Base-by-base conservation (phyloP, 2,797 vertebrate species). In the Sciaenops ocellatus region DNA sequence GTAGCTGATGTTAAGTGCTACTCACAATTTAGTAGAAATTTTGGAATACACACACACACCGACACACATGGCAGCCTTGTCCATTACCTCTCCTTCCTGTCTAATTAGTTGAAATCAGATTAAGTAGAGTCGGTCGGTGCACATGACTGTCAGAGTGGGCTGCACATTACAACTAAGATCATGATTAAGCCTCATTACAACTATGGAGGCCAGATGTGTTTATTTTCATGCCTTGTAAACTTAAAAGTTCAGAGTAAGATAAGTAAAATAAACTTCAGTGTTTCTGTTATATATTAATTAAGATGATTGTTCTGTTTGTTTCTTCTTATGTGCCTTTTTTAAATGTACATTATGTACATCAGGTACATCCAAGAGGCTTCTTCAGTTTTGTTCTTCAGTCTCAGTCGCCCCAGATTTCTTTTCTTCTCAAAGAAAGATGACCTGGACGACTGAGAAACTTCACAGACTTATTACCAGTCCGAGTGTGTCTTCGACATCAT, bases 11-110 rank as follows among this genome's bases (percentile, higher is more conserved):
- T 75, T 34, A 13, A 59, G 16, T 15, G 22, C 61, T n/a, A 16
- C 41, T 59, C 83, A 52, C 69, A 48, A 15, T 82, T 76, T 59
- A 60, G 34, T 76, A 48, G 47, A 55, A 69, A 44, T 59, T 68
- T 30, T 18, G 28, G 28, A 18, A 56, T 18, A 61, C 22, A 60
- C 17, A 73, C 56, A 66, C 51, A 62, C 56, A 56, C 71, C 7
- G 1, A 51, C 46, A 76, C 54, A 60, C 50, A 15, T 12, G 3
- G 41, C 22, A 47, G 55, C 8, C 55, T 47, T 15, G 41, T 78
- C 67, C 73, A 86, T 85, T 80, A 73, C 80, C 73, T 88, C 69
- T 80, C 42, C 80, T 86, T 84, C 71, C 87, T 89, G 83, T 38
- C 22, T 78, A 65, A 90, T 88, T 80, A 82, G 74, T 64, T 73